Base-by-base conservation (phyloP, 2,113 vertebrate species). In the Spilogale gracilis region DNA sequence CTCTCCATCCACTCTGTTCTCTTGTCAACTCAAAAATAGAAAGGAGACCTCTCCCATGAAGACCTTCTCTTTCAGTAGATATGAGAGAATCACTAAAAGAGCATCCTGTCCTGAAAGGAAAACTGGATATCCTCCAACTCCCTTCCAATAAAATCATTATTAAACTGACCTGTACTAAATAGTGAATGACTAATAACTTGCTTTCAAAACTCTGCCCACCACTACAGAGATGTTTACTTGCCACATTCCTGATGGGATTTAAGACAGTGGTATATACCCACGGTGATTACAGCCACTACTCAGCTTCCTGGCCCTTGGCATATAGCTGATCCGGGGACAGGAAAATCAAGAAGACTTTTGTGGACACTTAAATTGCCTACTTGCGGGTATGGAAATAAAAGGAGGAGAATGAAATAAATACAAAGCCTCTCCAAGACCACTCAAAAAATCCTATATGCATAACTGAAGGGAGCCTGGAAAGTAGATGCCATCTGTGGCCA, bases 131-230 rank as follows among this genome's bases (percentile, higher is more conserved):
- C 56, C 58, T 91, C 56, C 74, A 76, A 56, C 58, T 92, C 0
- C 83, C 25, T 85, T 85, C 45, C 90, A 87, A 43, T 91, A 58
- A 74, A 67, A 83, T 78, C 71, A 91, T 88, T 84, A 97, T 78
- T 93, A 89, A 88, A 73, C 8, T 60, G 67, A 86, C 13, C 2
- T 38, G 9, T 32, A 79, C 14, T 91, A 91, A n/a, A 74, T 12
- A 94, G 32, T 17, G 10, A 89, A 50, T 83, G 45, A 65, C 30
- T 84, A 86, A 90, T 18, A 92, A 43, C 38, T 79, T 86, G n/a
- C n/a, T 91, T 81, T 54, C 1, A 5, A 61, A 82, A 96, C 71
- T 84, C 67, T 52, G 56, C 67, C 91, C 11, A 79, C 5, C 17
- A 38, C 54, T 48, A 2, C 52, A 81, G n/a, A 56, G 60, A 32